phyloP scores from a whole-genome alignment of 2,888 invertebrate genomes.

The Malthinus seriepunctatus region DNA sequence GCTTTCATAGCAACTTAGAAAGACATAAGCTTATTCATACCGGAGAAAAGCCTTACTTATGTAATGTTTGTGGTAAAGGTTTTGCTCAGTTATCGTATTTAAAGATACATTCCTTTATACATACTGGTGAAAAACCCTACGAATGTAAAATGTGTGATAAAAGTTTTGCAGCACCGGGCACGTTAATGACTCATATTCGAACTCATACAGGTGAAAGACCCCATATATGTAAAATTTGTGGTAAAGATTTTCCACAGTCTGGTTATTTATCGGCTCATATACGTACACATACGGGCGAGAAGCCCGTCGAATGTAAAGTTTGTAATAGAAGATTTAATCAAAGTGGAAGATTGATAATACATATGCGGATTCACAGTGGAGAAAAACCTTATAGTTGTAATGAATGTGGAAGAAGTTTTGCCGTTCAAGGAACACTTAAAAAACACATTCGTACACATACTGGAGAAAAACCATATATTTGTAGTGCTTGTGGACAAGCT shows the following conservation, averaged over 20 bases:
- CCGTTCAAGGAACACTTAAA: conserved; percentile 44
- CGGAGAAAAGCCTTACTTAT: conserved; percentile 41
- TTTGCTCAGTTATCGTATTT: conserved; percentile 40
- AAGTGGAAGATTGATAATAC: conserved; percentile 43
- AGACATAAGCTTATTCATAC: conserved; percentile 46
- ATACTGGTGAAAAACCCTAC: conserved; percentile 46
- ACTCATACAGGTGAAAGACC: conserved; percentile 42
- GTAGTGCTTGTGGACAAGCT: conserved; percentile 44
- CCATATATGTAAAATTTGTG: conserved; percentile 41
- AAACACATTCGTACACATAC: conserved; percentile 48
- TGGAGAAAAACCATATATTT: conserved; percentile 44
- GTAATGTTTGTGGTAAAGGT: conserved; percentile 41
- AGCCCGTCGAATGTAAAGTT: conserved; percentile 42
- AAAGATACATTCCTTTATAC: conserved; percentile 44
- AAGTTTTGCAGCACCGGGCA: conserved; percentile 45
- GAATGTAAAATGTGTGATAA: conserved; percentile 43
- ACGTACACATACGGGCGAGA: conserved; percentile 46
- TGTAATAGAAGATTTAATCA: conserved; percentile 43
- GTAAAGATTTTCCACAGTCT: conserved; percentile 44
- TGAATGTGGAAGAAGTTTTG: conserved; percentile 45
- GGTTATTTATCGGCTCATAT: conserved; percentile 46
- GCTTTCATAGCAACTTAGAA: conserved; percentile 44
- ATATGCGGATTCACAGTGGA: conserved; percentile 44
- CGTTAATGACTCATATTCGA: conserved; percentile 42
- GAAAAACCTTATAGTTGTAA: conserved; percentile 44